Evolutionary conservation across 2,797 vertebrate species (phyloP).

Genomic region (Clamator glandarius): DNA sequence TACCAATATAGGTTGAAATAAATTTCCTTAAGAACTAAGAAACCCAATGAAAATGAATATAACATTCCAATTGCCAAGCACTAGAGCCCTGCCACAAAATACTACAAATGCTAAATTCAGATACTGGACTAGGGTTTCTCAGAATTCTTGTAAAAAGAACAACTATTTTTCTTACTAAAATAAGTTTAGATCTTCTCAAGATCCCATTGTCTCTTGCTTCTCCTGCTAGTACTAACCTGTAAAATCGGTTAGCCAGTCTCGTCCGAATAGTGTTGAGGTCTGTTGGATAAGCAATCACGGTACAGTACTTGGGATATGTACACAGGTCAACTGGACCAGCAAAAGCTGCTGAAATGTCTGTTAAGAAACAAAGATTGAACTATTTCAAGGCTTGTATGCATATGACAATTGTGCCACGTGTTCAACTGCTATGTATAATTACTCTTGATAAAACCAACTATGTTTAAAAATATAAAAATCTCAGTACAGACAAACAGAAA

Average conservation of each 20-base stretch:
- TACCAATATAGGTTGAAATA: background rate
- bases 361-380: background rate
- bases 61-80: background rate
- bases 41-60: background rate
- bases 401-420: background rate
- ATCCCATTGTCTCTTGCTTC: background rate
- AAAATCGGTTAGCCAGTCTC: constrained; percentile 92
- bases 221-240: constrained; percentile 84
- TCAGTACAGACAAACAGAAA: background rate
- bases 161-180: background rate
- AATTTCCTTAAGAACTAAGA: background rate
- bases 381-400: background rate
- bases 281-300: constrained; percentile 93
- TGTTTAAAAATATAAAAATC: background rate
- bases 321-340: constrained; percentile 92
- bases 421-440: background rate
- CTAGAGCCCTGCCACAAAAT: background rate
- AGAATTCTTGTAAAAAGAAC: background rate
- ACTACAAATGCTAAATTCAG: background rate
- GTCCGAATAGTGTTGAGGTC: constrained; percentile 93
- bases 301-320: constrained; percentile 94
- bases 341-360: constrained; percentile 93
- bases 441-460: background rate
- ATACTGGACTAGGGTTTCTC: background rate
- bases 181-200: background rate